Evolutionary conservation across 2,797 vertebrate species (phyloP).

Genomic region (Chloroceryle inda): DNA sequence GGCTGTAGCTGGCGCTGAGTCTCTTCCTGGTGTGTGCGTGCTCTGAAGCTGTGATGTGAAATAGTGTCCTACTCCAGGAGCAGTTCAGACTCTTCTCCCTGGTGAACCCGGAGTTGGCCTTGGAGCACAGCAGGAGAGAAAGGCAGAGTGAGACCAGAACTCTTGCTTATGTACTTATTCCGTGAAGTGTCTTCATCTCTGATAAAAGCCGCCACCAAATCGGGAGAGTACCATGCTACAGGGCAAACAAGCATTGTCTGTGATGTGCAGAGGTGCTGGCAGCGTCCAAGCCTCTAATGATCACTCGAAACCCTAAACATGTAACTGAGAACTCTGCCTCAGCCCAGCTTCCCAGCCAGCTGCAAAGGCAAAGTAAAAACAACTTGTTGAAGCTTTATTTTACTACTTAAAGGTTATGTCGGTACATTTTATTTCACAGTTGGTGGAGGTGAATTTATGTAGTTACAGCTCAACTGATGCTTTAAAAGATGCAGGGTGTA

Average conservation of each 20-base stretch:
- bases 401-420: neutral
- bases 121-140: rapidly evolving
- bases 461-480: neutral
- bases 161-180: rapidly evolving
- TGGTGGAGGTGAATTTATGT: neutral
- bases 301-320: rapidly evolving
- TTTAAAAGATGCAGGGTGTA: neutral
- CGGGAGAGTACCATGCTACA: neutral
- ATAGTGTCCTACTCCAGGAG: rapidly evolving
- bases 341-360: neutral
- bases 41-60: neutral
- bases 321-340: neutral
- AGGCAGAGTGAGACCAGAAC: neutral
- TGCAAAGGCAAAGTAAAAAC: neutral
- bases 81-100: neutral
- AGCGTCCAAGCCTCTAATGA: neutral
- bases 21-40: rapidly evolving
- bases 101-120: neutral
- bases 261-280: neutral
- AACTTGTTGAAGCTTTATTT: neutral
- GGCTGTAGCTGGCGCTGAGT: rapidly evolving
- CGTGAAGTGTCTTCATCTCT: neutral
- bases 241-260: neutral
- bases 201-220: neutral
- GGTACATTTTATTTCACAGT: neutral